These are phyloP conservation scores for Propithecus deckenii DNA, from an alignment of 2,797 vertebrate genomes.

Conservation along the genomic window DNA sequence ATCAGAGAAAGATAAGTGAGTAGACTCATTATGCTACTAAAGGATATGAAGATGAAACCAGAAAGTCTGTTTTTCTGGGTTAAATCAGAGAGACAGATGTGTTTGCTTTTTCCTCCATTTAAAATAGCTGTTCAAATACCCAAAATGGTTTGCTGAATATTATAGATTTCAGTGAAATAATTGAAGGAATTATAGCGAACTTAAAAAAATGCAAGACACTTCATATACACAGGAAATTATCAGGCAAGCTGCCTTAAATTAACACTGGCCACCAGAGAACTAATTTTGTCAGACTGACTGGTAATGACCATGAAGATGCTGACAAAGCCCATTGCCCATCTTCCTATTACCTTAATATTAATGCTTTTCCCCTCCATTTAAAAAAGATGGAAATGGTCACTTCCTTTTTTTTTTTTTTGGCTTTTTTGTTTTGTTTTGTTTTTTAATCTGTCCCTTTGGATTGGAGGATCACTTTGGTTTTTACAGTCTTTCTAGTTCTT, in stretches of 20 bases:
- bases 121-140: conserved; percentile 35
- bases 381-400: not conserved
- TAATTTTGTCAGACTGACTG: not conserved
- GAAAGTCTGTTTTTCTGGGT: not conserved
- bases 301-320: not conserved
- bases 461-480: not conserved
- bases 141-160: conserved; percentile 25
- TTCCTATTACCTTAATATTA: not conserved
- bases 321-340: not conserved
- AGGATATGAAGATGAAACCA: not conserved
- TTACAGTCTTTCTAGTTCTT: not conserved
- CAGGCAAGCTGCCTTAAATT: not conserved
- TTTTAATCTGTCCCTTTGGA: not conserved
- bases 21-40: not conserved
- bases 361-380: not conserved
- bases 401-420: not conserved
- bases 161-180: conserved; percentile 32
- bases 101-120: not conserved
- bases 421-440: too few species aligned
- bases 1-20: not conserved
- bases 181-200: not conserved
- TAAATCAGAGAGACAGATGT: not conserved
- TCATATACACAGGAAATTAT: not conserved
- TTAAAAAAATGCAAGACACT: not conserved
- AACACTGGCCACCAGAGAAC: not conserved